phyloP scores from a whole-genome alignment of 2,888 invertebrate species.

The Disparrhopalites patrizii region DNA sequence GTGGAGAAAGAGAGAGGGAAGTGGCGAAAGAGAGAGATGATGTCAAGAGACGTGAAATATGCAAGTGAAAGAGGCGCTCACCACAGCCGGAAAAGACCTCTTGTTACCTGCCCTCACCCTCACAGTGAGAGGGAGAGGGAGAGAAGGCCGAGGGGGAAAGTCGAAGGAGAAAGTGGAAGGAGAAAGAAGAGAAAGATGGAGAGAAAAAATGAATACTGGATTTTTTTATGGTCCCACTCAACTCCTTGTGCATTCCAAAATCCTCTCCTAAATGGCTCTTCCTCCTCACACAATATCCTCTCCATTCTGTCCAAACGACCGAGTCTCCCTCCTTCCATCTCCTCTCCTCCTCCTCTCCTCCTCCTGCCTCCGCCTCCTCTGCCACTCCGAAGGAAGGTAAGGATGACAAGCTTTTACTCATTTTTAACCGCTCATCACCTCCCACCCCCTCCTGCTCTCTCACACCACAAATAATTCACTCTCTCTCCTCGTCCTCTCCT shows the following conservation, averaged over 20 bases:
- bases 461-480: too few species aligned
- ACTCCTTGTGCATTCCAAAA: background rate
- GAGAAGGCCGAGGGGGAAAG: background rate
- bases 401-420: background rate
- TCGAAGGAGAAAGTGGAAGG: background rate
- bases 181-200: background rate
- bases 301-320: too few species aligned
- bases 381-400: background rate
- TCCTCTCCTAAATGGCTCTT: background rate
- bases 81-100: too few species aligned
- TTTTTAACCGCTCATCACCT: background rate
- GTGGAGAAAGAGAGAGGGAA: background rate
- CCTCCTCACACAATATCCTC: background rate
- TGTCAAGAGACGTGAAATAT: slow-evolving; percentile 22
- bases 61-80: too few species aligned
- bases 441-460: too few species aligned
- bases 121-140: too few species aligned
- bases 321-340: too few species aligned
- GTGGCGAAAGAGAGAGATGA: slow-evolving; percentile 1
- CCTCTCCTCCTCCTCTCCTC: too few species aligned
- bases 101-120: too few species aligned
- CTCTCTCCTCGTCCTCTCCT: too few species aligned
- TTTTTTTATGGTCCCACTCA: background rate
- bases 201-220: too few species aligned
- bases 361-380: background rate